These are phyloP conservation scores for Macroglossus sobrinus DNA, from an alignment of 2,113 vertebrate species.

Conservation along the genomic window DNA sequence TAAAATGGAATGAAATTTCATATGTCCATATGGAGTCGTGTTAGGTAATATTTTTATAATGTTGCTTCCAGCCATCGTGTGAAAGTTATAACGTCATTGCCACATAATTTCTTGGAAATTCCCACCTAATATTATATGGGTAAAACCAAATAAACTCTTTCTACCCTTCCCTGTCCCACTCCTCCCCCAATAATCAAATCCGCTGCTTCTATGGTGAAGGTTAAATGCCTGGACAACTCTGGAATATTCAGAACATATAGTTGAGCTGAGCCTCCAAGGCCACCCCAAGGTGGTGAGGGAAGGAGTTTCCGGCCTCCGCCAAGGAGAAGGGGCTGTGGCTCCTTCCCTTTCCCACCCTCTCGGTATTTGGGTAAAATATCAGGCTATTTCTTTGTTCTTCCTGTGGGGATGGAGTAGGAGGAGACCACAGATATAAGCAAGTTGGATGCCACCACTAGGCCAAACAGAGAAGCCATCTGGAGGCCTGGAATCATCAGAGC, in stretches of 20 bases:
- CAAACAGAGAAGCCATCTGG: neutral
- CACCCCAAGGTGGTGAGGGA: neutral
- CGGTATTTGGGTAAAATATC: neutral
- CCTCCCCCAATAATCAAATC: neutral
- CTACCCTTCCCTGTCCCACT: neutral
- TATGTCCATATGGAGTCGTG: slow-evolving; percentile 4
- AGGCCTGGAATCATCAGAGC: neutral
- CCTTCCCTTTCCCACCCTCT: neutral
- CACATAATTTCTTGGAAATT: slow-evolving; percentile 60
- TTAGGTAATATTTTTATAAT: slow-evolving; percentile 47
- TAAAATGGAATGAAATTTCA: slow-evolving; percentile 48
- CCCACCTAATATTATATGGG: slow-evolving; percentile 43
- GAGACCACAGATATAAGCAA: neutral
- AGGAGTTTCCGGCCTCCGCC: neutral
- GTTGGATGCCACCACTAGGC: too few relatives aligned
- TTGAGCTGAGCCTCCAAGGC: neutral
- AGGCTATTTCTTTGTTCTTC: neutral
- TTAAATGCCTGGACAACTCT: neutral
- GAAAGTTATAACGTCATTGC: neutral
- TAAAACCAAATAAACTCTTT: slow-evolving; percentile 36
- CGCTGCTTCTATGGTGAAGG: neutral
- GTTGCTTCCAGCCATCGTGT: slow-evolving; percentile 28
- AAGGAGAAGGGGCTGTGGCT: neutral
- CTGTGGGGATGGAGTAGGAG: neutral
- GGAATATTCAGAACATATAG: slow-evolving; percentile 5